Percentiles rank a stretch among this genome's conserved stretches.
Conservation (phyloP, 1,140 invertebrate genomes). For the Diuraphis noxia region DNA sequence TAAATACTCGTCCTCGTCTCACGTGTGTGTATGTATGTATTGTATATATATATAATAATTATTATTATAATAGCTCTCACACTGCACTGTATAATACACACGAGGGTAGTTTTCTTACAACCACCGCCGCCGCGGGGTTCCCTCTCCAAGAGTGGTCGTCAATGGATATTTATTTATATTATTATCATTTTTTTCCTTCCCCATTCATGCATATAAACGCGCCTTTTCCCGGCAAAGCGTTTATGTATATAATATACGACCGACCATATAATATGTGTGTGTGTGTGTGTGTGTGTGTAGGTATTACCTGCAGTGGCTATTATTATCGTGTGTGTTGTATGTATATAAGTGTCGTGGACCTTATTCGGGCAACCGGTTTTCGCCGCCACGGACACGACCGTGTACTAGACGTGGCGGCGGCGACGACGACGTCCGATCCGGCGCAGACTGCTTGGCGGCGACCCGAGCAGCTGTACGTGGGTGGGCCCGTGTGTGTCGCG, state of each 20-base stretch:
- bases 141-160: conserved; percentile 1
- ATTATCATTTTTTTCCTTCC: neutral
- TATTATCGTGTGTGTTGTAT: neutral
- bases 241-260: neutral
- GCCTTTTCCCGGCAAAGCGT: neutral
- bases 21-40: neutral
- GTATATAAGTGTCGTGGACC: neutral
- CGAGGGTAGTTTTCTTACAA: conserved; percentile 18
- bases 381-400: neutral
- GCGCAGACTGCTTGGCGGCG: conserved; percentile 48
- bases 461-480: conserved; percentile 27
- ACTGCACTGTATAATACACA: neutral
- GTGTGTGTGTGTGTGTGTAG: neutral
- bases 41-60: neutral
- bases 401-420: neutral
- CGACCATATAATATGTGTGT: neutral
- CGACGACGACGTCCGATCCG: neutral
- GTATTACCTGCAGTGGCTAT: neutral
- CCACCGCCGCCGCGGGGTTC: neutral
- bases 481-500: conserved; percentile 27
- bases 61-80: neutral
- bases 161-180: conserved; percentile 17
- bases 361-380: conserved; percentile 30
- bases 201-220: neutral
- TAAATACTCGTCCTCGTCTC: neutral